Percentiles rank a stretch among this genome's conserved stretches.
phyloP scores from a whole-genome alignment of 2,113 vertebrate genomes.

The Coryphaenoides rupestris region DNA sequence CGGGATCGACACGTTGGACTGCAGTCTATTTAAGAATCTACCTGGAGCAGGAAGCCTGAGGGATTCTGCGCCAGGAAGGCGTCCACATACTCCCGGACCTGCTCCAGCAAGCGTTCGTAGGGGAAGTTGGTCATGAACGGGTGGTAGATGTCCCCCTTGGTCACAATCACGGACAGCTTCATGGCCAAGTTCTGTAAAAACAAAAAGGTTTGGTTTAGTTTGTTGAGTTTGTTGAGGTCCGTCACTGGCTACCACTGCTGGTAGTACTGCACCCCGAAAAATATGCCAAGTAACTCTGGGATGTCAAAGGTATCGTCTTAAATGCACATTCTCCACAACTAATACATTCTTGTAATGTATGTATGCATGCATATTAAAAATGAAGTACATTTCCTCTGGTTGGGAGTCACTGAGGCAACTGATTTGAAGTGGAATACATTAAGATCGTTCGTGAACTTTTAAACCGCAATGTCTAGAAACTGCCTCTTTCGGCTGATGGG shows the following conservation, averaged over 20 bases:
- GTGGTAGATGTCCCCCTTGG: constrained; percentile 73
- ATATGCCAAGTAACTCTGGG: too few species aligned
- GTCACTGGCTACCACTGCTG: constrained; percentile 64
- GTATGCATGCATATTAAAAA: too few species aligned
- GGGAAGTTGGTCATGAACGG: constrained; percentile 79
- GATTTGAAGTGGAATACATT: too few species aligned
- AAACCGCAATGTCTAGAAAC: too few species aligned
- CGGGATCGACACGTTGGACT: too few species aligned
- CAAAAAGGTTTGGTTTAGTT: constrained; percentile 51
- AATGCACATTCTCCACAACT: too few species aligned
- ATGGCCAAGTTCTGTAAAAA: constrained; percentile 73
- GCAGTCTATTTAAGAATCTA: too few species aligned
- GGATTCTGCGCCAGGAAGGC: constrained; percentile 74
- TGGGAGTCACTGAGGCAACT: too few species aligned
- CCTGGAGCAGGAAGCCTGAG: constrained; percentile 83
- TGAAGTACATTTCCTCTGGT: too few species aligned
- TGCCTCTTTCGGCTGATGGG: too few species aligned
- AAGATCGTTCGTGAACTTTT: too few species aligned
- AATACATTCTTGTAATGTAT: too few species aligned
- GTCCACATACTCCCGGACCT: constrained; percentile 71
- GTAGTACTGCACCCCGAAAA: not conserved
- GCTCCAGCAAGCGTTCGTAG: constrained; percentile 72
- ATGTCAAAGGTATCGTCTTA: constrained; percentile 18
- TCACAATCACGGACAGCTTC: constrained; percentile 76
- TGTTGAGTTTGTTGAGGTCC: constrained; percentile 23